Evolutionary conservation across 2,113 vertebrate genomes (phyloP).

Genomic region (Bungarus multicinctus): DNA sequence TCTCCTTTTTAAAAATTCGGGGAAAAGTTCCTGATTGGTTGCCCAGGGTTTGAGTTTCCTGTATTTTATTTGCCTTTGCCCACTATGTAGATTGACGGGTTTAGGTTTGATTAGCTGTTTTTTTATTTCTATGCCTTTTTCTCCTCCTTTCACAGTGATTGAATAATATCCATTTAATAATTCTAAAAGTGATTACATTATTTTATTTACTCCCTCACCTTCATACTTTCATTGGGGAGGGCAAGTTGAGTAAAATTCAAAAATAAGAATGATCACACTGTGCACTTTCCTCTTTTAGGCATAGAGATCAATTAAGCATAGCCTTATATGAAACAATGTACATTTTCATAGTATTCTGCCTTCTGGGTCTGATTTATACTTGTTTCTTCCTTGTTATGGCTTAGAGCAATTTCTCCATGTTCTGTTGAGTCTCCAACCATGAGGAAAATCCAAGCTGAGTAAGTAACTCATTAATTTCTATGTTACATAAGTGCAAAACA

Average conservation of each 20-base stretch:
- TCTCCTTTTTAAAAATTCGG: not conserved
- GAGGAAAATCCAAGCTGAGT: slow-evolving; percentile 73
- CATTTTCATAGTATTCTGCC: not conserved
- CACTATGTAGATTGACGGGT: not conserved
- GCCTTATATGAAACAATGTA: not conserved
- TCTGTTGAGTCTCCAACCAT: slow-evolving; percentile 51
- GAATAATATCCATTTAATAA: not conserved
- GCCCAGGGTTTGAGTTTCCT: not conserved
- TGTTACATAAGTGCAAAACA: not conserved
- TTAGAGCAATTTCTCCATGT: slow-evolving; percentile 39
- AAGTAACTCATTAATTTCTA: slow-evolving; percentile 59
- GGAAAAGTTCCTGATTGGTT: not conserved
- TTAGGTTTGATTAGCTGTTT: not conserved
- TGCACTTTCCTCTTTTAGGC: not conserved
- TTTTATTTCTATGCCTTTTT: not conserved
- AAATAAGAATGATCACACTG: not conserved
- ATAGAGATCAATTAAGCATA: not conserved
- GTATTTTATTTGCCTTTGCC: not conserved
- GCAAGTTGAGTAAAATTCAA: not conserved
- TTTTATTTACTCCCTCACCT: not conserved
- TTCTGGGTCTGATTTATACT: not conserved
- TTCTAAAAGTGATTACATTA: not conserved
- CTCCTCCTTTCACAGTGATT: not conserved
- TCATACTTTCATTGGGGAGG: not conserved
- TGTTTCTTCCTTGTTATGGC: not conserved